Evolutionary conservation across 2,113 vertebrate species (phyloP), one percentile per base, ranked within the genome.

Genomic region (Melanostigma gelatinosum): DNA sequence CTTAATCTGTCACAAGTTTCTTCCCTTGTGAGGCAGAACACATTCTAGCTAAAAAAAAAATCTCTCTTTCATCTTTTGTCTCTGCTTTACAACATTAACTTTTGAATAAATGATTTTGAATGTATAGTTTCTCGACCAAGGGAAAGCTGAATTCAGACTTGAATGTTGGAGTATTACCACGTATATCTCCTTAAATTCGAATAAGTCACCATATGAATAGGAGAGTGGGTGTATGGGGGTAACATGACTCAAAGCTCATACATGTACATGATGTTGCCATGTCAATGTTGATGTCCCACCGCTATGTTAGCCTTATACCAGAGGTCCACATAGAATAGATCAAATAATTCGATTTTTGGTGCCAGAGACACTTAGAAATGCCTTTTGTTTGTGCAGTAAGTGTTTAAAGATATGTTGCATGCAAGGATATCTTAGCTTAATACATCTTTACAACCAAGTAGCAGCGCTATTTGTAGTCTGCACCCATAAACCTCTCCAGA

Each of bases 1-100:
- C 75, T 77, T 83, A 83, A 69, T 87, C 80, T 89, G 85, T 84
- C 80, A 75, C 74, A 86, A 77, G 72, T 88, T 83, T 87, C 50
- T 48, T 65, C 67, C 27, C 44, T 71, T 8, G 0, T 71, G 82
- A 86, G 77, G 65, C 64, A 42, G 62, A 74, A 74, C 79, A 57
- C 12, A 40, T 72, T 83, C 48, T 38, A 65, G 68, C 54, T 44
- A 76, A 77, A 82, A 64, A 64, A 40, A 73, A 79, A 75, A 88
- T 71, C 34, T 76, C 54, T 44, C 55, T 58, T 34, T 83, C 54
- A 86, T 84, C 72, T 77, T 70, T 24, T n/a, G 71, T 72, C 75
- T 80, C 67, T 79, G 27, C 24, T 55, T 80, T 61, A 27, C 54
- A 42, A 32, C 42, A 63, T 44, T 6, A 32, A 68, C 4, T 34